Evolutionary conservation across 2,797 vertebrate species (phyloP), one percentile per base, ranked within the genome.

Genomic region (Leptoclinus maculatus): DNA sequence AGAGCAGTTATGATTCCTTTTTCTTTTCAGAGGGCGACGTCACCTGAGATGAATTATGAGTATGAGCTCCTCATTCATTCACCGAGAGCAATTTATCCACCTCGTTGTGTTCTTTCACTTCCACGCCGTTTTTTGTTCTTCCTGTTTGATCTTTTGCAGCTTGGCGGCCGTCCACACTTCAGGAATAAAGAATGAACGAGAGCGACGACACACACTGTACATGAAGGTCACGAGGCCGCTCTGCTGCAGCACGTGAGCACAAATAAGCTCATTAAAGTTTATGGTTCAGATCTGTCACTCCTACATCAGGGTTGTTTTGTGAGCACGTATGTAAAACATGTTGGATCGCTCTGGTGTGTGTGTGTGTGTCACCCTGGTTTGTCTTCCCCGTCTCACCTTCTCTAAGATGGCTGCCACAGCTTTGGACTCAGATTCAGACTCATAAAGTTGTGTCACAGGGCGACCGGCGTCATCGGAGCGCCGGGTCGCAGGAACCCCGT

Each of bases 171-270:
- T 66, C 23, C 56, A 67, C 41, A 17, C 41, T 65, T 64, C 54
- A 84, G 76, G 77, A 88, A 87, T 83, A 83, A 89, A 88, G 78
- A 74, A 89, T 83, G 82, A 88, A 84, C 82, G 3, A 66, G 70
- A 69, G 5, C 13, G 23, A 65, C 71, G 79, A 76, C 85, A 85
- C 58, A 23, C 25, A 56, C 49, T 25, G 11, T n/a, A 58, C 65
- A 70, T 51, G 76, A 58, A 81, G 80, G 84, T 75, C 53, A 45
- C 62, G 36, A 17, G 45, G 62, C 70, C 60, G 27, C 34, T 75
- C 32, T 10, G 59, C 38, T 12, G 23, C 10, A 63, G 65, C 68
- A 66, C 32, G 38, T 19, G 21, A 47, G 43, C 13, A 49, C 14
- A 51, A 29, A 47, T 19, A 3, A 17, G 8, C 8, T 1, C 1